Conservation (phyloP, 2,888 invertebrate genomes). For the Sarcophaga caerulescens region DNA sequence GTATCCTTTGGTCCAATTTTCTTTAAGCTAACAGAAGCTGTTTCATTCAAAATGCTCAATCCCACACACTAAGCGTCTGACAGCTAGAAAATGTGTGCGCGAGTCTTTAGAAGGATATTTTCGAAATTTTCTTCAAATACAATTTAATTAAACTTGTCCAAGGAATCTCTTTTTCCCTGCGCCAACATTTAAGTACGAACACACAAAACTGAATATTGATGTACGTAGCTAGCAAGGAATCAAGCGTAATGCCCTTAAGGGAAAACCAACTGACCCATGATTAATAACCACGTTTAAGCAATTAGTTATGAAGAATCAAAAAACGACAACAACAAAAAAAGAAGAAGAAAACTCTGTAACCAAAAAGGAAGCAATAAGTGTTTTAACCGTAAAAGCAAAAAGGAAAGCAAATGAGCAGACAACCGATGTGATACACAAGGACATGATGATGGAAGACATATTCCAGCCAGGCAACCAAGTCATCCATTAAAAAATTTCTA, state of each 20-base stretch:
- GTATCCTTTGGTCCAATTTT: no score
- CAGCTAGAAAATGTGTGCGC: no score
- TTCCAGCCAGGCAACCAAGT: neutral
- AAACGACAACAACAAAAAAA: neutral
- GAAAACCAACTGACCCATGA: conserved; percentile 57
- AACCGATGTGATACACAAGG: neutral
- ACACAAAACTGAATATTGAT: conserved; percentile 6
- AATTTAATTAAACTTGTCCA: no score
- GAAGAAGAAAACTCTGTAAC: neutral
- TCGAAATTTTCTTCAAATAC: no score
- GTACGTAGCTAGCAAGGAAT: neutral
- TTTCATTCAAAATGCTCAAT: no score
- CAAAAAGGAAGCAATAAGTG: conserved; percentile 13
- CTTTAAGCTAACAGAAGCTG: no score
- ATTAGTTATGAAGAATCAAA: conserved; percentile 53
- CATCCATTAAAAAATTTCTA: conserved; percentile 7
- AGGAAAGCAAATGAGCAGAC: neutral
- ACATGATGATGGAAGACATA: neutral
- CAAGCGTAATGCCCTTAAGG: conserved; percentile 34
- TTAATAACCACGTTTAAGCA: conserved; percentile 65
- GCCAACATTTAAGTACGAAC: neutral
- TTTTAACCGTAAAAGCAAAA: conserved; percentile 7
- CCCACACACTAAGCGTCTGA: no score
- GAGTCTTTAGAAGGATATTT: no score
- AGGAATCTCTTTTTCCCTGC: neutral